phyloP scores from a whole-genome alignment of 2,888 invertebrate genomes.

The Tachina lurida region DNA sequence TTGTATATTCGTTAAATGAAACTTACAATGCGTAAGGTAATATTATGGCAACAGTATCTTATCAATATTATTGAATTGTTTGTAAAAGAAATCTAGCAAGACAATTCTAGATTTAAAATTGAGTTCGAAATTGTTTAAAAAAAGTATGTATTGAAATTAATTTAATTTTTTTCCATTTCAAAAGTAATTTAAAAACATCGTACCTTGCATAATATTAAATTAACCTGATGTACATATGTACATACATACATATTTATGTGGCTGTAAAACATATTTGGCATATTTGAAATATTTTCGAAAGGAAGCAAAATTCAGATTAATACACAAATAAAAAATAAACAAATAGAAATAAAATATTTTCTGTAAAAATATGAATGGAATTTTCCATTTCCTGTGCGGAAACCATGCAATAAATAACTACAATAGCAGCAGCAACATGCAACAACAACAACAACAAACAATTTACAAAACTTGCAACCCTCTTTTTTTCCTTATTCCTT shows the following conservation, averaged over 20 bases:
- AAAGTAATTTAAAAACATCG: too few species aligned
- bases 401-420: conserved; percentile 68
- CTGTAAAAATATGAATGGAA: conserved; percentile 67
- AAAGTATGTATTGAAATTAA: neutral
- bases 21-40: too few species aligned
- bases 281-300: conserved; percentile 40
- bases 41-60: too few species aligned
- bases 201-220: neutral
- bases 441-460: conserved; percentile 51
- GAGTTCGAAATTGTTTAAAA: neutral
- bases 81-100: too few species aligned
- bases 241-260: too few species aligned
- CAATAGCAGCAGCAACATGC: conserved; percentile 29
- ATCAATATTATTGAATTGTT: too few species aligned
- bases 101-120: too few species aligned
- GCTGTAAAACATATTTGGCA: conserved; percentile 20
- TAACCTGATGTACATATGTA: neutral
- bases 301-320: conserved; percentile 34
- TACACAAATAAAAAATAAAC: conserved; percentile 11
- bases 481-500: conserved; percentile 32
- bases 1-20: too few species aligned
- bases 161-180: too few species aligned
- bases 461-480: conserved; percentile 62
- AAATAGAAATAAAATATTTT: conserved; percentile 36
- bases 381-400: conserved; percentile 71